phyloP scores from a whole-genome alignment of 2,888 invertebrate genomes.

The Carcina quercana region DNA sequence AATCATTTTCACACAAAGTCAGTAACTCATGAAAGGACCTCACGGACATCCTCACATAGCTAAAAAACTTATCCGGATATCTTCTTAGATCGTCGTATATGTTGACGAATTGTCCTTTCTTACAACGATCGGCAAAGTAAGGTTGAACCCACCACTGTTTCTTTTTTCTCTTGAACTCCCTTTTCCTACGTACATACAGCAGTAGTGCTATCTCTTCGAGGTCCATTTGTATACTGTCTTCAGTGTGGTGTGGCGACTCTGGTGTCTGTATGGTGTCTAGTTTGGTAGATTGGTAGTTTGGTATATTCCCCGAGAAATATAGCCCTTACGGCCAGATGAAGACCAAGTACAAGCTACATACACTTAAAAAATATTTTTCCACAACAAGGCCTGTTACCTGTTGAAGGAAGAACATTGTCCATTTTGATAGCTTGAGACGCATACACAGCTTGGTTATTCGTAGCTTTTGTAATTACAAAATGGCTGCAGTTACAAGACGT shows the following conservation, averaged over 20 bases:
- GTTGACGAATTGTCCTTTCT: constrained; percentile 6
- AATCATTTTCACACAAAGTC: constrained; percentile 16
- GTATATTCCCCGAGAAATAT: no score
- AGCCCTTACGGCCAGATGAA: no score
- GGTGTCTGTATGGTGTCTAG: constrained; percentile 1
- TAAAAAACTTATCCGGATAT: constrained; percentile 17
- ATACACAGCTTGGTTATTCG: no score
- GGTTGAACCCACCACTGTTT: constrained; percentile 1
- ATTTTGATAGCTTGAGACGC: no score
- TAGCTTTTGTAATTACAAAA: no score
- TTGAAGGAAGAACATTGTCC: no score
- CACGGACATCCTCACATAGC: constrained; percentile 3
- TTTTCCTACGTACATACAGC: constrained; percentile 13
- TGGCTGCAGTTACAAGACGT: no score
- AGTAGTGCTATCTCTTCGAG: constrained; percentile 13
- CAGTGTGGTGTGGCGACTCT: constrained; percentile 7
- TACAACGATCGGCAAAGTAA: constrained; percentile 12
- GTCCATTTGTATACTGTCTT: no score
- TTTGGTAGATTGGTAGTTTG: no score
- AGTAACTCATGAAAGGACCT: constrained; percentile 18
- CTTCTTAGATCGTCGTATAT: constrained; percentile 10
- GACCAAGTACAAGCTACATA: no score
- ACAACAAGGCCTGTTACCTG: no score
- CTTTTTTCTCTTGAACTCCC: constrained; percentile 7
- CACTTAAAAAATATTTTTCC: no score